phyloP scores from a whole-genome alignment of 2,113 vertebrate genomes.

The Cyphomyrus discorhynchus region DNA sequence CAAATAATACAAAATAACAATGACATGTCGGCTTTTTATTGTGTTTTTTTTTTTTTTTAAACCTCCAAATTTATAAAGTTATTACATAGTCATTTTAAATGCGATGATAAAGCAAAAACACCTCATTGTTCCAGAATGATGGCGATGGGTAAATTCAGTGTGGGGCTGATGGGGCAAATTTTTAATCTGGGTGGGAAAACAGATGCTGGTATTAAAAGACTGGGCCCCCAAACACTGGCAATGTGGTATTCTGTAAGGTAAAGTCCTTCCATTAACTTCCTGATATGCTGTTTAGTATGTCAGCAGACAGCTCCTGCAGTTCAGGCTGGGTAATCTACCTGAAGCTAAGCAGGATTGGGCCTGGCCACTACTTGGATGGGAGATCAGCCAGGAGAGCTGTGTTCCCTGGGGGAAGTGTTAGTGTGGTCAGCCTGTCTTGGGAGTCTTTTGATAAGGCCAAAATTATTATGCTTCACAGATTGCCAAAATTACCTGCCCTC shows the following conservation, averaged over 20 bases:
- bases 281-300: no score
- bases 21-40: neutral
- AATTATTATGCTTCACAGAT: no score
- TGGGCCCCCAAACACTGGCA: neutral
- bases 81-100: conserved; percentile 30
- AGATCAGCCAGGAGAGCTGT: neutral
- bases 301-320: no score
- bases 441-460: no score
- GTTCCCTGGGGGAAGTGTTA: no score
- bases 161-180: neutral
- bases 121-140: neutral
- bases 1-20: neutral
- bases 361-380: neutral
- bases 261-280: neutral
- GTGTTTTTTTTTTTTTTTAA: neutral
- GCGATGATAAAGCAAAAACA: conserved; percentile 19
- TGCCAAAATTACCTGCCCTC: no score
- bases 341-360: no score
- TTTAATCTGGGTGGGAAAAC: neutral
- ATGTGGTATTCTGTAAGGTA: neutral
- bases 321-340: no score
- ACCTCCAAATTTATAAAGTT: conserved; percentile 26
- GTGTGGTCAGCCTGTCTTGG: no score
- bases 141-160: neutral
- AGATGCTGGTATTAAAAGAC: neutral